Conservation (phyloP, 2,888 invertebrate species). For the Molorchus minor region DNA sequence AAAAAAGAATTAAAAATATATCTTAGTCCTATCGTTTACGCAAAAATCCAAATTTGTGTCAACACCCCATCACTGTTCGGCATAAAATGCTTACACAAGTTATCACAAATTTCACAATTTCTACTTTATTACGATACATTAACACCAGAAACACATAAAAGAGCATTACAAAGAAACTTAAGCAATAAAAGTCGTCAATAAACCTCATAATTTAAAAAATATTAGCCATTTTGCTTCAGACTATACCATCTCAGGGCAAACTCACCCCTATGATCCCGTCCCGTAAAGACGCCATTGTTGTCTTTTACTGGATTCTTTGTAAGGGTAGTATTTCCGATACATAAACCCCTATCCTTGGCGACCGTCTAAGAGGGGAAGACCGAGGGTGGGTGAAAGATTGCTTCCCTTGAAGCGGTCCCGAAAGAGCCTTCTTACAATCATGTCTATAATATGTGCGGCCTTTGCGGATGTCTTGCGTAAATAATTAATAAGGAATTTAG, state of each 20-base stretch:
- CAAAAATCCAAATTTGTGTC: too few relatives aligned
- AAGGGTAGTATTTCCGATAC: conserved; percentile 61
- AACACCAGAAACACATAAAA: conserved; percentile 19
- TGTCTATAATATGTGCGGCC: conserved; percentile 19
- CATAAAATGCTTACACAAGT: too few relatives aligned
- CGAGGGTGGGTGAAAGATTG: conserved; percentile 40
- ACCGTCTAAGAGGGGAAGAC: conserved; percentile 38
- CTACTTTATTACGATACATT: too few relatives aligned
- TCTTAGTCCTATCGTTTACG: too few relatives aligned
- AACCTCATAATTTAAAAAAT: conserved; percentile 46
- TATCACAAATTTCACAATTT: too few relatives aligned
- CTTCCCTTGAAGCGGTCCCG: conserved; percentile 15
- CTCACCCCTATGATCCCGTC: conserved; percentile 30
- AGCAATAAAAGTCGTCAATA: conserved; percentile 48
- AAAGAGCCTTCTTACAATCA: conserved; percentile 14
- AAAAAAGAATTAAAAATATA: too few relatives aligned
- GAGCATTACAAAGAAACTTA: conserved; percentile 4
- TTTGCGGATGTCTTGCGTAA: conserved; percentile 24
- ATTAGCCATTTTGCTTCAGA: conserved; percentile 50
- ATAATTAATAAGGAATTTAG: conserved; percentile 29
- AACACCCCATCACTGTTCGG: too few relatives aligned
- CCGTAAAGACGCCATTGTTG: conserved; percentile 23
- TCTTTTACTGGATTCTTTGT: conserved; percentile 47
- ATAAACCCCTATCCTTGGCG: conserved; percentile 60
- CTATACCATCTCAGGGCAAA: conserved; percentile 38